phyloP scores from a whole-genome alignment of 1,140 invertebrate genomes.

The Caerostris darwini region DNA sequence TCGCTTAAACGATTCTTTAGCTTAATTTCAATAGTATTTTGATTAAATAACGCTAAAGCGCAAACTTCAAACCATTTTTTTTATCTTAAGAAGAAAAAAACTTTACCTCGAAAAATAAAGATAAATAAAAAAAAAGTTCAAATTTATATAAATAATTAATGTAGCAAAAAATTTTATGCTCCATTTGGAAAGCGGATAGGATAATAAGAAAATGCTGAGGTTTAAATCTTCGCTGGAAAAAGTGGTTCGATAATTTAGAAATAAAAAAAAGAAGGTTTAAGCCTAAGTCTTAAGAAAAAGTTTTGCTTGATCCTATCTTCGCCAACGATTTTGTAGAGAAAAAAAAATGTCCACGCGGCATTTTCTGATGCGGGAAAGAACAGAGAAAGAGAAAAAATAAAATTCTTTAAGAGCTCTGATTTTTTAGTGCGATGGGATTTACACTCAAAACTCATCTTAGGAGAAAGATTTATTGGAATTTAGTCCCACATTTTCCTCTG shows the following conservation, averaged over 20 bases:
- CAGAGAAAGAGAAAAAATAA: background rate
- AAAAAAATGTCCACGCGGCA: conserved; percentile 21
- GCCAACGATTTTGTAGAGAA: background rate
- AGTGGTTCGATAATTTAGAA: conserved; percentile 48
- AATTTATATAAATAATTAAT: conserved; percentile 31
- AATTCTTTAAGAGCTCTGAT: conserved; percentile 32
- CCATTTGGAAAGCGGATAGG: conserved; percentile 51
- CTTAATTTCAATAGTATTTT: background rate
- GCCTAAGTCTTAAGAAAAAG: background rate
- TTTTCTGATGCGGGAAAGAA: background rate
- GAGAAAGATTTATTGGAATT: conserved; percentile 61
- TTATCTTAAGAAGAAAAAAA: background rate
- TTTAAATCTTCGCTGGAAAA: conserved; percentile 12
- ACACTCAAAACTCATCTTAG: conserved; percentile 60
- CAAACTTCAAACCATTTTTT: background rate
- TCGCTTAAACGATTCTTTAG: background rate
- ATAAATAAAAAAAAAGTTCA: no score
- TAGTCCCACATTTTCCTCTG: conserved; percentile 46
- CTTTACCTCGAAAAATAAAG: background rate
- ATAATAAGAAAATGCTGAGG: conserved; percentile 49
- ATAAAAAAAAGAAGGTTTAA: background rate
- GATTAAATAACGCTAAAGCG: background rate
- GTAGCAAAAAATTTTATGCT: conserved; percentile 54
- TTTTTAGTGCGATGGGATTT: conserved; percentile 61
- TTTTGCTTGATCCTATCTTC: conserved; percentile 38